Percentiles rank a stretch among this genome's conserved stretches.
Conservation (phyloP, 1,140 invertebrate genomes). For the Heterodera carotae region DNA sequence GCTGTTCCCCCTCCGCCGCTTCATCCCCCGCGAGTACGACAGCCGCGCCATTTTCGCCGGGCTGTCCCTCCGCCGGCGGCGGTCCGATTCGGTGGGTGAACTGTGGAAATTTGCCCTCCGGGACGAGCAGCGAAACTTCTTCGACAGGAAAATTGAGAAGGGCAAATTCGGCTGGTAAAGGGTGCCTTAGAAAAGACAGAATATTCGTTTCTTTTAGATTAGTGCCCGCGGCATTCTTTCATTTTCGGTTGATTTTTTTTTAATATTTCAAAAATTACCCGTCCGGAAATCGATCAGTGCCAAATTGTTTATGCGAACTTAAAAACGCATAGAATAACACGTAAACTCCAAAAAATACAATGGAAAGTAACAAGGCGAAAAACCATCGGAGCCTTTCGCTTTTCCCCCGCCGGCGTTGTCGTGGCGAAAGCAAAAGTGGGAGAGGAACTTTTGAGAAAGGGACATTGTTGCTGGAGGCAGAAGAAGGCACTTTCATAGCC, state of each 20-base stretch:
- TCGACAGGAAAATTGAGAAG: constrained; percentile 12
- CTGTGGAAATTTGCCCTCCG: not conserved
- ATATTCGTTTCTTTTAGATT: not conserved
- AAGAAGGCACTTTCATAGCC: not conserved
- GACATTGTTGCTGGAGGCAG: too few species aligned
- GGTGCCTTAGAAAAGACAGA: not conserved
- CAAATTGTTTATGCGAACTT: not conserved
- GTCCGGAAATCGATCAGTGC: constrained; percentile 23
- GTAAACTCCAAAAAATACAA: constrained; percentile 37
- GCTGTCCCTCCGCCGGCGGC: constrained; percentile 2
- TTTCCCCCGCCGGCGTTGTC: not conserved
- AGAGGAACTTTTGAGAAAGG: not conserved
- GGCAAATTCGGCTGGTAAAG: constrained; percentile 13
- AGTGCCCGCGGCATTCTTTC: too few species aligned
- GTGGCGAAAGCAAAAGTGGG: not conserved
- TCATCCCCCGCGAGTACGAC: constrained; percentile 40
- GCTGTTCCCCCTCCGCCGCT: constrained; percentile 31
- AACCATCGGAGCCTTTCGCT: constrained; percentile 19
- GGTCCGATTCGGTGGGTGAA: constrained; percentile 12
- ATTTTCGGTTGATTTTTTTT: too few species aligned
- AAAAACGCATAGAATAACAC: constrained; percentile 22
- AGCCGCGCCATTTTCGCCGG: constrained; percentile 42
- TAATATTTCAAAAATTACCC: constrained; percentile 29
- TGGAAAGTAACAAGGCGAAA: constrained; percentile 23
- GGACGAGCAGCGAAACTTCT: constrained; percentile 15